phyloP scores from a whole-genome alignment of 2,113 vertebrate species.

The Pseudonaja textilis region DNA sequence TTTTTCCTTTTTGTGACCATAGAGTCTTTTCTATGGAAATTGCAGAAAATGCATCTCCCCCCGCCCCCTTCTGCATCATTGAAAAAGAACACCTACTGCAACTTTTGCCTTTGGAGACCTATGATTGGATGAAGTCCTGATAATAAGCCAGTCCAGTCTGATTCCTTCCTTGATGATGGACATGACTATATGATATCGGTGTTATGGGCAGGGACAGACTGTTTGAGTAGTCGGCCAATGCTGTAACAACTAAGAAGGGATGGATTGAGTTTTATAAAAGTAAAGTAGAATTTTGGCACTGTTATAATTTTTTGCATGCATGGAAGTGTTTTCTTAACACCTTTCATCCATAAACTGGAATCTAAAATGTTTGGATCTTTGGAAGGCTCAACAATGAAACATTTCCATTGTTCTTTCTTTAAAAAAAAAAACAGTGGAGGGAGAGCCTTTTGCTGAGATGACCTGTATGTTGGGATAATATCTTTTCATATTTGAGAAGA shows the following conservation, averaged over 20 bases:
- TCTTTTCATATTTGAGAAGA: conserved; percentile 54
- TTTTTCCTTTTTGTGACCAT: background rate
- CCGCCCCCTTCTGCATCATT: background rate
- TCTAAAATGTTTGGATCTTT: fast-evolving
- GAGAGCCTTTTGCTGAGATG: conserved; percentile 13
- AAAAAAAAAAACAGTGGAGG: background rate
- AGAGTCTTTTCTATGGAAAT: background rate
- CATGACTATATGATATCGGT: background rate
- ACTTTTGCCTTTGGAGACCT: background rate
- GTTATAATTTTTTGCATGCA: conserved; percentile 37
- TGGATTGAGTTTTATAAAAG: background rate
- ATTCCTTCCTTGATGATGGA: background rate
- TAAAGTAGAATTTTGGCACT: background rate
- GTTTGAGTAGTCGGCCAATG: background rate
- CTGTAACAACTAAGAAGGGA: background rate
- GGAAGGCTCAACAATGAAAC: conserved; percentile 34
- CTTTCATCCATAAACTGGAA: background rate
- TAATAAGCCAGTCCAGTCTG: background rate
- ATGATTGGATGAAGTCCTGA: background rate
- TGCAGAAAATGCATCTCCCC: background rate
- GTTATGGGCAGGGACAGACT: background rate
- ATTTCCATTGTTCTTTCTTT: conserved; percentile 32
- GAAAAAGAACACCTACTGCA: background rate
- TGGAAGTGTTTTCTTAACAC: conserved; percentile 29
- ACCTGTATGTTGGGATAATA: conserved; percentile 63